These are phyloP conservation scores for Symphodus melops DNA, from an alignment of 2,113 vertebrate genomes.

Conservation along the genomic window DNA sequence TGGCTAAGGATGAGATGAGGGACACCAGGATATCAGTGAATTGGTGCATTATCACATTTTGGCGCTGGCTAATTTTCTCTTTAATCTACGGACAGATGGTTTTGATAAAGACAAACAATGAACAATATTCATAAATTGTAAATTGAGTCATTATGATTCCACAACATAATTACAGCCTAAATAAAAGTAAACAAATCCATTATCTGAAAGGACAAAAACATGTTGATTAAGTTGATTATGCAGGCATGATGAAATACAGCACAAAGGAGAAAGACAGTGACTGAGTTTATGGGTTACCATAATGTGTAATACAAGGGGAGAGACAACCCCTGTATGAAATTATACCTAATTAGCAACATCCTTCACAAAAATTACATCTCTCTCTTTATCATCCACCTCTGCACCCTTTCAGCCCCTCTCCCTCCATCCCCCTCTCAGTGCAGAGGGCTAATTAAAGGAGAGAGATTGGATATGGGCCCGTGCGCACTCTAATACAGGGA, in stretches of 20 bases:
- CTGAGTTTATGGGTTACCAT: constrained; percentile 36
- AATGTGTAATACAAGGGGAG: constrained; percentile 36
- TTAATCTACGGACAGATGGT: constrained; percentile 22
- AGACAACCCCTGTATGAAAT: constrained; percentile 64
- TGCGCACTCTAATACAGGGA: constrained; percentile 72
- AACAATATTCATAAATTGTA: constrained; percentile 23
- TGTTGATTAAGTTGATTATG: constrained; percentile 36
- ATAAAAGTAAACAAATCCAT: constrained; percentile 31
- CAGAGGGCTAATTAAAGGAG: constrained; percentile 79
- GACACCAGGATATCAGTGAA: constrained; percentile 35
- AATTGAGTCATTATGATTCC: constrained; percentile 43
- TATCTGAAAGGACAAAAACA: constrained; percentile 14
- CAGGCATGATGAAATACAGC: not conserved
- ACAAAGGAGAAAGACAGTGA: constrained; percentile 1
- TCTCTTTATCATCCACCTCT: constrained; percentile 42
- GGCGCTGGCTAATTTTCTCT: constrained; percentile 30
- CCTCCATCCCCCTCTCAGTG: constrained; percentile 40
- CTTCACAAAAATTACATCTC: constrained; percentile 71
- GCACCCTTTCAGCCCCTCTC: constrained; percentile 43
- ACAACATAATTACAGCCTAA: constrained; percentile 7
- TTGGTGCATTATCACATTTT: constrained; percentile 14
- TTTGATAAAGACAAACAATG: constrained; percentile 28
- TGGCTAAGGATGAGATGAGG: constrained; percentile 55
- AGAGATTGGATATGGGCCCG: constrained; percentile 80
- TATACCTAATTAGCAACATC: constrained; percentile 69